These are phyloP conservation scores for Monarcha castaneiventris DNA, from an alignment of 2,113 vertebrate species.

Conservation along the genomic window DNA sequence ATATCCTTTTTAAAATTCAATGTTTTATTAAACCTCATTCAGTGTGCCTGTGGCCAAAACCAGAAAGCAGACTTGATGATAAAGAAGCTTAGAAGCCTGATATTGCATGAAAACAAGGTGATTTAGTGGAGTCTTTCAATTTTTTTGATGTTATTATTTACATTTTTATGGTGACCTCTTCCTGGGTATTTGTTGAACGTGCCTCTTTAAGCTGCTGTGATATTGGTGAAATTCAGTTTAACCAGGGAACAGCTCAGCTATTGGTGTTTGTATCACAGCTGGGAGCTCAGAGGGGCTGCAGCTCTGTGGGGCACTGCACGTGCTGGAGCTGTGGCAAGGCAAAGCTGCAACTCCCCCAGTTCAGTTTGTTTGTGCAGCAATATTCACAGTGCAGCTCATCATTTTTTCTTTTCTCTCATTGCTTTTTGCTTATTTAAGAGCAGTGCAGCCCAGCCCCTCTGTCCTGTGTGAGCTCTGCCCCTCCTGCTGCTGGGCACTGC, in stretches of 20 bases:
- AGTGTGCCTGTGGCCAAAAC: background rate
- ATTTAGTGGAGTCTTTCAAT: background rate
- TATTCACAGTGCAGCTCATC: background rate
- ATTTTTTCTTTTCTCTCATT: background rate
- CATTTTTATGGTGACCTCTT: background rate
- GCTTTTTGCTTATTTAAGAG: background rate
- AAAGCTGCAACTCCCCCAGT: background rate
- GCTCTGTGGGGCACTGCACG: background rate
- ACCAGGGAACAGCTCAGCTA: background rate
- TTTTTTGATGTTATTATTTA: background rate
- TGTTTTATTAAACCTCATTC: background rate
- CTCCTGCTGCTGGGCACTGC: background rate
- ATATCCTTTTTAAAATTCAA: background rate
- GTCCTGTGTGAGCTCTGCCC: background rate
- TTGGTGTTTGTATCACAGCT: fast-evolving
- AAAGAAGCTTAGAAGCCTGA: background rate
- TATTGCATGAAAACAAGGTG: background rate
- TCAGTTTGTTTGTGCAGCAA: background rate
- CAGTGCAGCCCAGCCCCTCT: background rate
- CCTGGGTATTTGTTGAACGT: background rate
- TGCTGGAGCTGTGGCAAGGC: background rate
- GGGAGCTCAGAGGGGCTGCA: background rate
- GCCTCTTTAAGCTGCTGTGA: background rate
- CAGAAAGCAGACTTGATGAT: background rate
- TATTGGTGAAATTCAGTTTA: background rate